Percentiles rank a stretch among this genome's conserved stretches.
These are phyloP conservation scores for Nesidiocoris tenuis DNA, from an alignment of 2,888 invertebrate genomes.

Conservation along the genomic window DNA sequence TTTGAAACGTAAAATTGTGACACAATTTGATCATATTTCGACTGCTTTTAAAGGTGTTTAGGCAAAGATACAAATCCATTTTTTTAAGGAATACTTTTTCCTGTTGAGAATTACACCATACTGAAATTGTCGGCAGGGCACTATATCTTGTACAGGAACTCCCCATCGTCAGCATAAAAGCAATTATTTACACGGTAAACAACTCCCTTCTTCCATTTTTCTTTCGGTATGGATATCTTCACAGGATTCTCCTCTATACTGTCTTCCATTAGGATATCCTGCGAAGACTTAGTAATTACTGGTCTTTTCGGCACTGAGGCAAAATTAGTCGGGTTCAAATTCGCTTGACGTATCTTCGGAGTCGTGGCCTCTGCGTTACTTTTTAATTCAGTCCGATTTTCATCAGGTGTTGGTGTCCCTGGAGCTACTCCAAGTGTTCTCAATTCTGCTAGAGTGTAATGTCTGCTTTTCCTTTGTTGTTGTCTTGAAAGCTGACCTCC, in stretches of 20 bases:
- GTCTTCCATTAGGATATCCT: neutral
- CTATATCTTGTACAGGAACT: conserved; percentile 68
- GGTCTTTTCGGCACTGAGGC: neutral
- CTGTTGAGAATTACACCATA: too few relatives aligned
- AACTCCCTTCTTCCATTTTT: conserved; percentile 63
- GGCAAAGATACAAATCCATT: too few relatives aligned
- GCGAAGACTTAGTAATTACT: neutral
- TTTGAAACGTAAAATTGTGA: too few relatives aligned
- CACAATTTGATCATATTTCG: too few relatives aligned
- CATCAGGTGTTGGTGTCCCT: neutral
- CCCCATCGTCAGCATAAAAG: conserved; percentile 78
- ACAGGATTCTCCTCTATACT: conserved; percentile 17
- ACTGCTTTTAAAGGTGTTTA: too few relatives aligned
- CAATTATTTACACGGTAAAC: conserved; percentile 75
- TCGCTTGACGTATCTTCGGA: neutral
- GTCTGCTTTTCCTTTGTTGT: neutral
- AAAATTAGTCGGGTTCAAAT: neutral
- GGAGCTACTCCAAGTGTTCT: conserved; percentile 1
- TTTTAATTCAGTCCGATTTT: neutral
- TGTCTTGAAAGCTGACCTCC: neutral
- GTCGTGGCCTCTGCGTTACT: neutral
- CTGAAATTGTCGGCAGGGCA: too few relatives aligned
- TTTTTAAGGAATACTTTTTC: too few relatives aligned
- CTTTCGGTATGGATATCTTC: conserved; percentile 69
- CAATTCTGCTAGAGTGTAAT: conserved; percentile 20